Conservation (phyloP, 2,797 vertebrate genomes). For the Pseudochirops corinnae region DNA sequence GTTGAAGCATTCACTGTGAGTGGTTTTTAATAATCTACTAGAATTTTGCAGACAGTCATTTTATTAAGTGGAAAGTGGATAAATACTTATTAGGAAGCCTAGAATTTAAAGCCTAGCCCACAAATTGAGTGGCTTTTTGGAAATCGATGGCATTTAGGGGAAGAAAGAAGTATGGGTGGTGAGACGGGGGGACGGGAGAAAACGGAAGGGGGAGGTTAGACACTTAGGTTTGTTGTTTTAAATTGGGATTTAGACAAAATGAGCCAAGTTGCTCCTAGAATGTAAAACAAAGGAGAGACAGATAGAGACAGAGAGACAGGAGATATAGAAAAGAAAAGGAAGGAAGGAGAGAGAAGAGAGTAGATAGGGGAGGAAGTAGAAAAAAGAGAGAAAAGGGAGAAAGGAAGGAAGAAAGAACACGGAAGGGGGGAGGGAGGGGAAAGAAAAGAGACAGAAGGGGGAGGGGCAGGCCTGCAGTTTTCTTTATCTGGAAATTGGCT, state of each 20-base stretch:
- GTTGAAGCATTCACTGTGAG: conserved; percentile 23
- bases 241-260: conserved; percentile 44
- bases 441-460: not conserved
- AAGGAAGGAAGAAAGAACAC: not conserved
- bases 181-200: not conserved
- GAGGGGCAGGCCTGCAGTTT: not conserved
- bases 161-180: conserved; percentile 28
- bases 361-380: not conserved
- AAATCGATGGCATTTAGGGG: conserved; percentile 55
- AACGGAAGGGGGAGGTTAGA: not conserved
- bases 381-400: not conserved
- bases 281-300: conserved; percentile 26
- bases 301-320: not conserved
- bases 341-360: not conserved
- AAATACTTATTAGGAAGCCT: conserved; percentile 63
- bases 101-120: conserved; percentile 62
- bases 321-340: not conserved
- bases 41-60: conserved; percentile 71
- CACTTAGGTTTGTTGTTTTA: conserved; percentile 48
- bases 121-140: conserved; percentile 56
- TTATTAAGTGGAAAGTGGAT: conserved; percentile 70
- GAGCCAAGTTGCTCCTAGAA: conserved; percentile 29
- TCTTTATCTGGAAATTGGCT: not conserved
- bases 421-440: not conserved
- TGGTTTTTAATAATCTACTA: conserved; percentile 72